A percentile compares a stretch with the other conserved stretches of the same genome.
Conservation (phyloP, 2,113 vertebrate genomes). For the Chamaetylas fuelleborni region DNA sequence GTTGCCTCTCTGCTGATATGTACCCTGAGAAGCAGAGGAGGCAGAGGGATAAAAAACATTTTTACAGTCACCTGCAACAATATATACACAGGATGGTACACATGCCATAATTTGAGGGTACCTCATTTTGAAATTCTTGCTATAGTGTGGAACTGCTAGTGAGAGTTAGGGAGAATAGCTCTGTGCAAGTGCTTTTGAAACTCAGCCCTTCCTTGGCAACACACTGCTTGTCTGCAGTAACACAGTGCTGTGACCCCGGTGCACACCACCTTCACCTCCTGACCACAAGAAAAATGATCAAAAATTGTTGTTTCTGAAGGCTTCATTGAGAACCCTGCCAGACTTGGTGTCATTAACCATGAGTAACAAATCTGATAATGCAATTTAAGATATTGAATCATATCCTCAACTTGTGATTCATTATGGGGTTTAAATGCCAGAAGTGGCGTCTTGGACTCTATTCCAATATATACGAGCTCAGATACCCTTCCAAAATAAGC, state of each 20-base stretch:
- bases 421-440: background rate
- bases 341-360: background rate
- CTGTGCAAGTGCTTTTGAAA: background rate
- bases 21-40: background rate
- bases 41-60: background rate
- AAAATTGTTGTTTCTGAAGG: background rate
- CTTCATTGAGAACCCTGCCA: background rate
- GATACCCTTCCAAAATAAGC: slow-evolving; percentile 40
- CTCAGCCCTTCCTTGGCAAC: background rate
- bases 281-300: background rate
- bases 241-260: background rate
- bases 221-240: accelerated
- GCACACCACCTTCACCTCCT: background rate
- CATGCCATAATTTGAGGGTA: background rate
- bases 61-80: background rate
- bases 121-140: background rate
- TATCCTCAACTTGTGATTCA: slow-evolving; percentile 32
- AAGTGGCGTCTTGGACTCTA: background rate
- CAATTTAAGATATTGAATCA: slow-evolving; percentile 33
- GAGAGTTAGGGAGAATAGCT: background rate
- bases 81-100: background rate
- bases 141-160: background rate
- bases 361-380: slow-evolving; percentile 38
- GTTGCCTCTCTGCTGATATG: background rate
- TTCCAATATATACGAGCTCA: background rate